Evolutionary conservation across 2,888 invertebrate species (phyloP).

Genomic region (Zaprionus obscuricornis): DNA sequence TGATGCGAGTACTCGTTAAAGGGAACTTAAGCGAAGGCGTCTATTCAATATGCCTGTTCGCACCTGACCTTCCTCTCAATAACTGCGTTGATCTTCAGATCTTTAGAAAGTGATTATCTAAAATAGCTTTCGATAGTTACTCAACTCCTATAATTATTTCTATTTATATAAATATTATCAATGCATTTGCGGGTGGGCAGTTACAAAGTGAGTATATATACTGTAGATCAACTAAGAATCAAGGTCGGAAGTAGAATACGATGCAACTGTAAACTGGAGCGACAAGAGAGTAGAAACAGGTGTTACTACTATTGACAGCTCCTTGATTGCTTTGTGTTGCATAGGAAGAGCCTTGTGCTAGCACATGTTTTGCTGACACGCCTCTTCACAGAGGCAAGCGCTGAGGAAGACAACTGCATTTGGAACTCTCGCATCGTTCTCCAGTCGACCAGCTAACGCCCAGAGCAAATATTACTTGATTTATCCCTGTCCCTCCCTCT

Average conservation of each 20-base stretch:
- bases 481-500: slow-evolving; percentile 37
- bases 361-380: slow-evolving; percentile 34
- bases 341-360: slow-evolving; percentile 43
- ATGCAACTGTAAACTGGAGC: slow-evolving; percentile 28
- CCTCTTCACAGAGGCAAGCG: slow-evolving; percentile 39
- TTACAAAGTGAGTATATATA: too few species aligned
- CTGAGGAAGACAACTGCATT: slow-evolving; percentile 66
- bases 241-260: slow-evolving; percentile 49
- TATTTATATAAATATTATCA: too few species aligned
- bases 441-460: slow-evolving; percentile 53
- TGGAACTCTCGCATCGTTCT: slow-evolving; percentile 33
- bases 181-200: too few species aligned
- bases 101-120: neutral
- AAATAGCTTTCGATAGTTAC: too few species aligned
- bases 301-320: slow-evolving; percentile 69
- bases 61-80: slow-evolving; percentile 24
- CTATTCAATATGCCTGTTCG: slow-evolving; percentile 18
- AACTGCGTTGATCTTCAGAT: slow-evolving; percentile 3
- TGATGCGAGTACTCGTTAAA: slow-evolving; percentile 33
- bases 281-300: slow-evolving; percentile 42
- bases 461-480: slow-evolving; percentile 59
- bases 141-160: too few species aligned
- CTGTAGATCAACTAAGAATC: slow-evolving; percentile 32
- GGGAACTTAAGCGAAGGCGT: slow-evolving; percentile 30
- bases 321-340: slow-evolving; percentile 67